Evolutionary conservation across 2,113 vertebrate genomes (phyloP).

Genomic region (Cygnus atratus): DNA sequence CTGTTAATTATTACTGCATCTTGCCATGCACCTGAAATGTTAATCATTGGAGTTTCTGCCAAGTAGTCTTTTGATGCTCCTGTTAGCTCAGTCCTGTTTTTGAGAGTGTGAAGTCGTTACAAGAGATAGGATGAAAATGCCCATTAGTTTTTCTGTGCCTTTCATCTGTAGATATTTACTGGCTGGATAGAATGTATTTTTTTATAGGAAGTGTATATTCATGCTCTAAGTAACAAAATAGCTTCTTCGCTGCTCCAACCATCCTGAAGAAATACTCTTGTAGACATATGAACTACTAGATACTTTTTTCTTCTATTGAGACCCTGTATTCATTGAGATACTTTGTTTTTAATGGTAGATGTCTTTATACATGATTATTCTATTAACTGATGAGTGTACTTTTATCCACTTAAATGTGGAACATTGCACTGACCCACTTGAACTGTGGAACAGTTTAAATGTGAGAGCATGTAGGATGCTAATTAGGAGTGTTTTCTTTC

Average conservation of each 20-base stretch:
- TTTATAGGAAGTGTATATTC: background rate
- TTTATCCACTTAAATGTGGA: background rate
- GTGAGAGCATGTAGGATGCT: rapidly evolving
- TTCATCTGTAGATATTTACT: background rate
- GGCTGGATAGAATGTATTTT: background rate
- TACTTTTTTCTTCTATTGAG: background rate
- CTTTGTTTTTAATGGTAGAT: background rate
- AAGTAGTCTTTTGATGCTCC: background rate
- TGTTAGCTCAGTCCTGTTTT: background rate
- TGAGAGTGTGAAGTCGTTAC: background rate
- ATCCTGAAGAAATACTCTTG: background rate
- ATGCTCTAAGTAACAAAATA: background rate
- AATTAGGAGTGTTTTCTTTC: background rate
- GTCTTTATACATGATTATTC: background rate
- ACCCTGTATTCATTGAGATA: background rate
- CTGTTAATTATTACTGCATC: background rate
- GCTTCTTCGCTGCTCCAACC: background rate
- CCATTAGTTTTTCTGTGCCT: background rate
- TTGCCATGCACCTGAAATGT: background rate
- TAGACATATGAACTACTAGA: background rate
- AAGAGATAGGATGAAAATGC: background rate
- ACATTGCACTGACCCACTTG: background rate
- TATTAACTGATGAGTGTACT: background rate
- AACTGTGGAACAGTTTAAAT: background rate
- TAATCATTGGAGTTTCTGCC: background rate